Conservation (phyloP, 1,140 invertebrate genomes). For the Drosophila orosa region DNA sequence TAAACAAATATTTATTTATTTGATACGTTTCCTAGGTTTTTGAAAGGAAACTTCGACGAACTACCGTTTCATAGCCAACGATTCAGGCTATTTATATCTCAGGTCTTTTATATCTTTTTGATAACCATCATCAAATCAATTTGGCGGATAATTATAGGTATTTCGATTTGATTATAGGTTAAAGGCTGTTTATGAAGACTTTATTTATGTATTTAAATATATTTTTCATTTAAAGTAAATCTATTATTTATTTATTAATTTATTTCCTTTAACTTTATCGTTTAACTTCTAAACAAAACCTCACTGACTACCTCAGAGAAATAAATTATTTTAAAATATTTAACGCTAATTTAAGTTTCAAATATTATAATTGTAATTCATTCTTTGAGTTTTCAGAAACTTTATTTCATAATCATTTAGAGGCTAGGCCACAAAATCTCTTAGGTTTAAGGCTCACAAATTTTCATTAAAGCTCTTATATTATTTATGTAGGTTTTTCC, state of each 20-base stretch:
- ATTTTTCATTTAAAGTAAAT: neutral
- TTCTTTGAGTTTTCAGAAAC: no score
- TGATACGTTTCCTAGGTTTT: conserved; percentile 13
- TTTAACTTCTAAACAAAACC: no score
- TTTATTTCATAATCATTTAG: no score
- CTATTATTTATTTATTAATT: neutral
- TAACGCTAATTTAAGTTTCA: no score
- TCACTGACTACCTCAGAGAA: no score
- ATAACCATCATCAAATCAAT: conserved; percentile 1
- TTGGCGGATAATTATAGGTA: conserved; percentile 10
- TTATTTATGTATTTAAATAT: neutral
- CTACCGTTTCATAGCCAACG: conserved; percentile 36
- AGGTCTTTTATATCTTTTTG: conserved; percentile 24
- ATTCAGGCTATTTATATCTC: conserved; percentile 8
- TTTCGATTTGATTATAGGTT: neutral
- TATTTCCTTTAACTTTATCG: no score
- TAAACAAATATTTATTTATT: conserved; percentile 9
- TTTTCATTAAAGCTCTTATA: no score
- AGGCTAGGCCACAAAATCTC: neutral
- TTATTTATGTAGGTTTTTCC: neutral
- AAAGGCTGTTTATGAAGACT: neutral
- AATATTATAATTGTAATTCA: no score
- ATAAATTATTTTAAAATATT: no score
- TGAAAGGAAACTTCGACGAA: neutral
- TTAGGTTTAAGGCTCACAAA: neutral